A percentile compares a stretch with the other conserved stretches of the same genome.
Conservation (phyloP, 2,797 vertebrate genomes). For the Enteromius viviparus region DNA sequence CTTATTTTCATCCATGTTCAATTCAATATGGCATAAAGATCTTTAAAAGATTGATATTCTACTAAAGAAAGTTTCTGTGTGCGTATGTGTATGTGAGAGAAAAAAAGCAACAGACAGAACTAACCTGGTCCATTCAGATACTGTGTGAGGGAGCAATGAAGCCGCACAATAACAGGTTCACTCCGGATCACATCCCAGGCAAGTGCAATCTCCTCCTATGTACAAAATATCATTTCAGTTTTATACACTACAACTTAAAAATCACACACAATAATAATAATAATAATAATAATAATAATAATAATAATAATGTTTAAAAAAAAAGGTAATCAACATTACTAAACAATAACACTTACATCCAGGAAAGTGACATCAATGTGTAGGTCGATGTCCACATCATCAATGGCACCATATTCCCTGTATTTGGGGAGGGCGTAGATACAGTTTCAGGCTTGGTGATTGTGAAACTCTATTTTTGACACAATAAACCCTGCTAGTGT, state of each 20-base stretch:
- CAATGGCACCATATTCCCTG: slow-evolving; percentile 94
- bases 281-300: no score
- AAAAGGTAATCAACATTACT: background rate
- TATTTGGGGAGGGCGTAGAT: slow-evolving; percentile 27
- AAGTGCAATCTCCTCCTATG: slow-evolving; percentile 89
- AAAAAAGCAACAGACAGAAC: slow-evolving; percentile 29
- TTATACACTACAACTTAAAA: background rate
- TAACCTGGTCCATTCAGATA: slow-evolving; percentile 90
- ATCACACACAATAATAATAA: no score
- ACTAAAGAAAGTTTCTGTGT: background rate
- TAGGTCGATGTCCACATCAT: slow-evolving; percentile 91
- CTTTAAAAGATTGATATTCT: background rate
- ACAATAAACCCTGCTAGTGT: background rate
- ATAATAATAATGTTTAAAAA: no score
- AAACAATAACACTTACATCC: slow-evolving; percentile 84
- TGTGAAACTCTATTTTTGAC: slow-evolving; percentile 1
- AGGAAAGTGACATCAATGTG: slow-evolving; percentile 92
- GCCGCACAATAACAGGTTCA: slow-evolving; percentile 86
- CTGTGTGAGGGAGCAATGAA: slow-evolving; percentile 89
- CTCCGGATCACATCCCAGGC: slow-evolving; percentile 90
- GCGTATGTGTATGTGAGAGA: background rate
- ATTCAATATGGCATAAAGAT: background rate
- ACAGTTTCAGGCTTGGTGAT: background rate
- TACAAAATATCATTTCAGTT: slow-evolving; percentile 40
- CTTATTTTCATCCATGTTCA: background rate